Percentiles rank a stretch among this genome's conserved stretches.
Evolutionary conservation across 2,888 invertebrate genomes (phyloP).

Genomic region (Sisyra nigra): DNA sequence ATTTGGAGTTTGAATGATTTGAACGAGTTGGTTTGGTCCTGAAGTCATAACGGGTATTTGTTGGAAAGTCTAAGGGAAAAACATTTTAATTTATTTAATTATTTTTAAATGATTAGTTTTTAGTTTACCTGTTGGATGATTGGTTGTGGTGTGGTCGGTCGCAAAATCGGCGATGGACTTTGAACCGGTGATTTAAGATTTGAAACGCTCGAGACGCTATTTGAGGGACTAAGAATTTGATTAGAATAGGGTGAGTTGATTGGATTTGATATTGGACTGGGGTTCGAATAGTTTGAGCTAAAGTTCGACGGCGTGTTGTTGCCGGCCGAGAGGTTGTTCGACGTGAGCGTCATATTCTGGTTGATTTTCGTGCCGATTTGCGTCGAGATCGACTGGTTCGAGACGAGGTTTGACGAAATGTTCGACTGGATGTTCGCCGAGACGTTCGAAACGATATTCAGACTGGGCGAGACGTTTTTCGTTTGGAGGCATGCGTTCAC

Average conservation of each 20-base stretch:
- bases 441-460: conserved; percentile 6
- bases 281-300: conserved; percentile 24
- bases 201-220: conserved; percentile 9
- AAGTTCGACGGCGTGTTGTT: conserved; percentile 21
- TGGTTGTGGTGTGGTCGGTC: conserved; percentile 27
- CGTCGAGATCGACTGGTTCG: conserved; percentile 1
- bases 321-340: not conserved
- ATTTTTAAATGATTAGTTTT: not conserved
- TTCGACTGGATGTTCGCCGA: conserved; percentile 5
- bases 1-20: conserved; percentile 11
- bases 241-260: conserved; percentile 10
- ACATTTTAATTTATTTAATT: not conserved
- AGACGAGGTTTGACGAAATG: conserved; percentile 4
- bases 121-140: conserved; percentile 22
- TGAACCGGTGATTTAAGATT: conserved; percentile 7
- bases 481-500: not conserved
- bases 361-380: conserved; percentile 3
- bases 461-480: conserved; percentile 5
- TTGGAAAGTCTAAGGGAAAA: conserved; percentile 10
- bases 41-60: conserved; percentile 11
- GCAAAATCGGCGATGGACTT: conserved; percentile 14
- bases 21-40: conserved; percentile 11
- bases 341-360: not conserved
- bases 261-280: conserved; percentile 17
- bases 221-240: conserved; percentile 11